Conservation (phyloP, 2,797 vertebrate genomes). For the Brachyalestes nurse region DNA sequence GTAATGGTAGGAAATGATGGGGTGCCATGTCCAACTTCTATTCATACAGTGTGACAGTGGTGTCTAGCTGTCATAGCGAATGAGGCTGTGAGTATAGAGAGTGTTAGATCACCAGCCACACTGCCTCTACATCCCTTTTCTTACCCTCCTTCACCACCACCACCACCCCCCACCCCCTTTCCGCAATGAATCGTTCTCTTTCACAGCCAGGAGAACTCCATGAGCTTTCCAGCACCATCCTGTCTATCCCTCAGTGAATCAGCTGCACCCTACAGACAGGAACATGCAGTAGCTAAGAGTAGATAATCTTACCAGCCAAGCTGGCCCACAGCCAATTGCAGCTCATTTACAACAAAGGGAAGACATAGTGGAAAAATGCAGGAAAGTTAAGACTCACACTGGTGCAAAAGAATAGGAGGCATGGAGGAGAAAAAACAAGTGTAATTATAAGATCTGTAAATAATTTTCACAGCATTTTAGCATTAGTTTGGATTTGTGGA, state of each 20-base stretch:
- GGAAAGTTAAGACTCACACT: constrained; percentile 51
- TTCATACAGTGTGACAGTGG: constrained; percentile 6
- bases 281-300: constrained; percentile 68
- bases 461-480: constrained; percentile 6
- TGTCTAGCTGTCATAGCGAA: constrained; percentile 27
- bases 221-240: constrained; percentile 43
- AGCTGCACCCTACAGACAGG: constrained; percentile 64
- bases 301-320: constrained; percentile 72
- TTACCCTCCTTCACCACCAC: neutral
- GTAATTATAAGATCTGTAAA: constrained; percentile 19
- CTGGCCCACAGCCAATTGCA: constrained; percentile 64
- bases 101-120: constrained; percentile 19
- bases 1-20: constrained; percentile 27
- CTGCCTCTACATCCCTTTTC: constrained; percentile 31
- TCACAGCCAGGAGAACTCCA: constrained; percentile 59
- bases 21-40: neutral
- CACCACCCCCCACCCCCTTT: neutral
- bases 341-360: constrained; percentile 63
- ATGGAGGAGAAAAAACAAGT: constrained; percentile 7
- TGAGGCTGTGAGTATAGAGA: constrained; percentile 13
- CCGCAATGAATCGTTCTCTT: constrained; percentile 57
- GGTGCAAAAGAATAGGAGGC: constrained; percentile 27
- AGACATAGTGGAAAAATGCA: constrained; percentile 55
- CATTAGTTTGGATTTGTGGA: neutral
- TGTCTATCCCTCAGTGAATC: constrained; percentile 66